Evolutionary conservation across 2,888 invertebrate genomes (phyloP), one percentile per base, ranked within the genome.

Genomic region (Liopterus haemorrhoidalis): DNA sequence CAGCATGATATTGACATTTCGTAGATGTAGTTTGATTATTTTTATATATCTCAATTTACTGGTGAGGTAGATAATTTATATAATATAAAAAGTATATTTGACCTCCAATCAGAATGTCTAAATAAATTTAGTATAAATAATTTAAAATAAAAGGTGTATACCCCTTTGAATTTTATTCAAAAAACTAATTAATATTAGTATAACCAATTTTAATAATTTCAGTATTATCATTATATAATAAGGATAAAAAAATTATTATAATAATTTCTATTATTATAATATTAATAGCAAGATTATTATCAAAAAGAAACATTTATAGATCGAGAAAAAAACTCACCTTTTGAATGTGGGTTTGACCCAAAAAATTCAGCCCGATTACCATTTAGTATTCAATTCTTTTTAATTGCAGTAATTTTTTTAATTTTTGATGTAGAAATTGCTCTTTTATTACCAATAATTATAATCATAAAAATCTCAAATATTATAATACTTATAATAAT

Each of bases 391-490:
- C 78, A 76, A 65, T 74, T 81, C 70, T 74, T 76, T 70, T 59
- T 74, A 69, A 74, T 80, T 63, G 71, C 77, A 24, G 67, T 79
- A 62, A 74, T 81, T 69, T 81, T 81, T 61, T 66, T 80, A 71
- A 77, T 81, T 69, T 81, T 81, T 70, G 79, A 81, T 70, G 71
- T 80, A 47, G 79, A 80, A 75, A 76, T 81, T 67, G 71, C 75
- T 1, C 55, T 81, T 62, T 68, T 79, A 61, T 59, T 79, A 1
- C 77, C 78, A 0, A 67, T 76, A 62, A 73, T 75, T 54, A 60
- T 66, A 50, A 60, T 61, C 48, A 53, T 66, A 47, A 54, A 64
- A 50, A 52, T 52, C 40, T 58, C 59, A 15, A 60, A 62, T 48
- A 40, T 63, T 46, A 30, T 56, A 20, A 46, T 52, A 25, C 66